Evolutionary conservation across 2,113 vertebrate species (phyloP).

Genomic region (Apteryx owenii): DNA sequence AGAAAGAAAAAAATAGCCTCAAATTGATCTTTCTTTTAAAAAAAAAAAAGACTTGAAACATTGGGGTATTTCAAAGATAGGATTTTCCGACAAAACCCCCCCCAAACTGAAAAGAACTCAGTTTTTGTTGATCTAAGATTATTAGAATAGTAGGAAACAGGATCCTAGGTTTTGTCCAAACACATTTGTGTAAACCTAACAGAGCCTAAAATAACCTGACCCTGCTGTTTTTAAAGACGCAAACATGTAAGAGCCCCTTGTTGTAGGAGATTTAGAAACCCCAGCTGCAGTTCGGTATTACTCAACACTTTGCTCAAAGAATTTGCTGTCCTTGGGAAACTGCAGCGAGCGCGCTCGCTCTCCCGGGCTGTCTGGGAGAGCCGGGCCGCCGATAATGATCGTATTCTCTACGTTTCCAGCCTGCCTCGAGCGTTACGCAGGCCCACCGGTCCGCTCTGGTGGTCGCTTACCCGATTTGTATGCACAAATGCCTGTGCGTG

Average conservation of each 20-base stretch:
- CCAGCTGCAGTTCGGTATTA: not conserved
- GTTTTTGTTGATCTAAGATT: not conserved
- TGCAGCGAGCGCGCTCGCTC: accelerated
- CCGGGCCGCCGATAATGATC: accelerated
- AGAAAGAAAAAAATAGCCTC: not conserved
- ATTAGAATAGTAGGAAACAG: slow-evolving; percentile 33
- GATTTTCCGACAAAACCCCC: not conserved
- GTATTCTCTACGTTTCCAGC: accelerated
- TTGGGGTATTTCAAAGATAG: not conserved
- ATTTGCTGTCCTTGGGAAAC: not conserved
- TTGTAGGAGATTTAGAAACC: not conserved
- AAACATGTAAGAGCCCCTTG: not conserved
- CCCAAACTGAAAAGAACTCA: not conserved
- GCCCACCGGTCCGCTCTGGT: not conserved
- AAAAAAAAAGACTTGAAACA: not conserved
- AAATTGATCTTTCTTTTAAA: not conserved
- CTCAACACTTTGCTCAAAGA: accelerated
- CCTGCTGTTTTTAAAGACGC: not conserved
- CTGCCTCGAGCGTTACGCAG: not conserved
- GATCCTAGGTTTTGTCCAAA: slow-evolving; percentile 12
- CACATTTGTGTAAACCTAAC: not conserved
- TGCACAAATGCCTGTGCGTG: accelerated
- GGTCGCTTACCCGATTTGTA: not conserved
- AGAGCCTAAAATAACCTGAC: not conserved
- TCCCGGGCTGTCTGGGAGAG: not conserved